phyloP scores from a whole-genome alignment of 1,140 invertebrate genomes.

The Drosophila truncata region DNA sequence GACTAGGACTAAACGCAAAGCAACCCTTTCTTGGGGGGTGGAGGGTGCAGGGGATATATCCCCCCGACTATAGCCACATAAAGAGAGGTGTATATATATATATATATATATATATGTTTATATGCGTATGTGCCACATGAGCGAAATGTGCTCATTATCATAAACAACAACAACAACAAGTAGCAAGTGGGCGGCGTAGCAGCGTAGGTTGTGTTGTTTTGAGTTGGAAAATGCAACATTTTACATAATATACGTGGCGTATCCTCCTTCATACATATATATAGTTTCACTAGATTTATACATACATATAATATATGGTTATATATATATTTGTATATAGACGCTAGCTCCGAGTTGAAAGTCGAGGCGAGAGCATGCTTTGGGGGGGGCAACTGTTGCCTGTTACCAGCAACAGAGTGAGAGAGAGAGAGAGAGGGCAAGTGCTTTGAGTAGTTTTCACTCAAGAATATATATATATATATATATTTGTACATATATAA shows the following conservation, averaged over 20 bases:
- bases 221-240: conserved; percentile 73
- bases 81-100: not conserved
- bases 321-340: conserved; percentile 34
- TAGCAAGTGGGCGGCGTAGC: conserved; percentile 22
- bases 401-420: conserved; percentile 3
- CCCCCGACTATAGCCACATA: conserved; percentile 9
- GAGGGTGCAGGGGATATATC: not conserved
- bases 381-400: conserved; percentile 19
- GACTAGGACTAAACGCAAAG: not conserved
- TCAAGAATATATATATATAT: conserved; percentile 26
- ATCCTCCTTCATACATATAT: conserved; percentile 18
- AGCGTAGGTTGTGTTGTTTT: conserved; percentile 32
- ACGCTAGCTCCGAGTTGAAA: conserved; percentile 28
- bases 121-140: conserved; percentile 60
- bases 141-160: conserved; percentile 82
- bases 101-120: not conserved
- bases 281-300: conserved; percentile 65
- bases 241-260: conserved; percentile 83
- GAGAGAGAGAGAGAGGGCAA: conserved; percentile 10
- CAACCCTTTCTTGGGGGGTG: conserved; percentile 30
- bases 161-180: conserved; percentile 72
- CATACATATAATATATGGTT: conserved; percentile 51
- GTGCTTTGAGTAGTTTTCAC: conserved; percentile 35
- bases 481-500: conserved; percentile 62
- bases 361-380: conserved; percentile 27